phyloP scores from a whole-genome alignment of 2,888 invertebrate species.

The Neria commutata region DNA sequence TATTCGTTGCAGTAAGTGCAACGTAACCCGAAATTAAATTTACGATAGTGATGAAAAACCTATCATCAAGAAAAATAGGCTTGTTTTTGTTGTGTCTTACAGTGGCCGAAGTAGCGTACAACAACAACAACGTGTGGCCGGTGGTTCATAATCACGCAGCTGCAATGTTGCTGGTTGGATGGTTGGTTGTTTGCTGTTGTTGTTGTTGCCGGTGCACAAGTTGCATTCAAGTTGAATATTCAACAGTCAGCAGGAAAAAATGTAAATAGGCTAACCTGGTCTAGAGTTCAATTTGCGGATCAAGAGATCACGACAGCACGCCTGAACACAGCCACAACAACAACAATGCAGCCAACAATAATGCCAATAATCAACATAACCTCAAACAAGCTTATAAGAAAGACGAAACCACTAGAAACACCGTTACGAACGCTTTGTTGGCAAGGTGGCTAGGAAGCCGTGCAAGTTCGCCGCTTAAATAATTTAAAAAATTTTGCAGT shows the following conservation, averaged over 20 bases:
- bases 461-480: too few relatives aligned
- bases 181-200: too few relatives aligned
- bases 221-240: background rate
- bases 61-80: background rate
- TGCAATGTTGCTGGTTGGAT: too few relatives aligned
- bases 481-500: too few relatives aligned
- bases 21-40: constrained; percentile 17
- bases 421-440: constrained; percentile 13
- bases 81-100: too few relatives aligned
- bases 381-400: background rate
- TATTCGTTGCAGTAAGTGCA: constrained; percentile 17
- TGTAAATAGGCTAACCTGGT: constrained; percentile 13
- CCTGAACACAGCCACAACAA: background rate
- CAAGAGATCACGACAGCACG: constrained; percentile 36
- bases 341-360: constrained; percentile 6
- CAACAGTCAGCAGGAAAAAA: background rate
- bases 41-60: background rate
- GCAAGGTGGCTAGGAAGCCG: too few relatives aligned
- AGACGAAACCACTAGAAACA: background rate
- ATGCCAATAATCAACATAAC: constrained; percentile 7
- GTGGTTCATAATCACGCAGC: constrained; percentile 14
- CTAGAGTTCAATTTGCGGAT: constrained; percentile 31
- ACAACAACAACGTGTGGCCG: background rate
- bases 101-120: too few relatives aligned
- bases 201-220: constrained; percentile 29